Base-by-base conservation (phyloP, 1,140 invertebrate species). In the Cardiocondyla obscurior region DNA sequence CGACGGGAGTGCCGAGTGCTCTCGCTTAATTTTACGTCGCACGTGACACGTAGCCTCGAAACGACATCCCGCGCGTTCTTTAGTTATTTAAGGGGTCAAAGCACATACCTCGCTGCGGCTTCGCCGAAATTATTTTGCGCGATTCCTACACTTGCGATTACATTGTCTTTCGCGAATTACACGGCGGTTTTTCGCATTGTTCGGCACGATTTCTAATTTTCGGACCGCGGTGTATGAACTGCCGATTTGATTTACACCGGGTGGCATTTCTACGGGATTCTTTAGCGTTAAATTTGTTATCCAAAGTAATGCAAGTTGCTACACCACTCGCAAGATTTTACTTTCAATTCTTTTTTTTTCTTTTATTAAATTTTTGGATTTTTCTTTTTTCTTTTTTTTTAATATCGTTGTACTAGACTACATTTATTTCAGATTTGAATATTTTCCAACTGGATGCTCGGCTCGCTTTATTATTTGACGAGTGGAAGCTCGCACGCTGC, bases 81-180 rank as follows among this genome's bases (percentile, higher is more conserved):
- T 88, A 74, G 76, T 84, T 87, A 84, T 88, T 88, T 84, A 76
- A 86, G 84, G 83, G 85, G 85, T 85, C 69, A 76, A 57, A 81
- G 83, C 60, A 64, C 44, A 73, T 81, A 55, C 74, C 69, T 69
- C 74, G 53, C 46, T 46, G 51, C 39, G 36, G 60, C 36, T 62
- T 25, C 85, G 19, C 55, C 64, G 19, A 69, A 85, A 72, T 86
- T 86, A 82, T 85, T 86, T 85, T 49, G 82, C 76, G 53, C 67
- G n/a, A n/a, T n/a, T n/a, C n/a, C n/a, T n/a, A n/a, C n/a, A n/a
- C n/a, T n/a, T n/a, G n/a, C n/a, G n/a, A n/a, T n/a, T n/a, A n/a
- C n/a, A n/a, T n/a, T n/a, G n/a, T n/a, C n/a, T n/a, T n/a, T n/a
- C n/a, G n/a, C 14, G 16, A 53, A 67, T 53, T 51, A 28, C n/a